phyloP scores from a whole-genome alignment of 2,797 vertebrate species.

The Clarias fuscus region DNA sequence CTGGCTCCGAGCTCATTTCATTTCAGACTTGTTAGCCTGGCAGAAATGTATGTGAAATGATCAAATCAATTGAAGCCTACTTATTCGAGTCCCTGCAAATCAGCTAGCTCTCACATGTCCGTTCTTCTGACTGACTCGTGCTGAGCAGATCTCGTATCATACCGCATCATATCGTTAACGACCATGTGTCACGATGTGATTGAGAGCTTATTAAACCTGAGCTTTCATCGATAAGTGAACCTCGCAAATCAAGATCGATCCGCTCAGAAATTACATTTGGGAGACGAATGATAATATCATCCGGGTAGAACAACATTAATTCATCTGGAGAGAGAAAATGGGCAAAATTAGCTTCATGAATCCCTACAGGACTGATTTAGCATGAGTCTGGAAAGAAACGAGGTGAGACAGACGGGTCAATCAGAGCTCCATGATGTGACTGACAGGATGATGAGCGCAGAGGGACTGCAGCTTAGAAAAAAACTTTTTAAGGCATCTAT shows the following conservation, averaged over 20 bases:
- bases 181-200: slow-evolving; percentile 1
- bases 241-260: slow-evolving; percentile 13
- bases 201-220: slow-evolving; percentile 17
- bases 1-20: neutral
- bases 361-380: slow-evolving; percentile 20
- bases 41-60: neutral
- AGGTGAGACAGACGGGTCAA: slow-evolving; percentile 3
- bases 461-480: slow-evolving; percentile 34
- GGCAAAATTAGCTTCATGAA: slow-evolving; percentile 33
- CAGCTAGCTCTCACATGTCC: no score
- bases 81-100: slow-evolving; percentile 8
- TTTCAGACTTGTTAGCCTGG: neutral
- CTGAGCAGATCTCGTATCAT: neutral
- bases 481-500: slow-evolving; percentile 30
- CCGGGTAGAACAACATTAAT: slow-evolving; percentile 22
- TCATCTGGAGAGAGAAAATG: slow-evolving; percentile 30
- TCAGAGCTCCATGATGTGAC: slow-evolving; percentile 7
- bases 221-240: slow-evolving; percentile 6
- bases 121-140: slow-evolving; percentile 7
- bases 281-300: slow-evolving; percentile 33
- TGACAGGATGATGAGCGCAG: slow-evolving; percentile 36
- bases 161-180: neutral
- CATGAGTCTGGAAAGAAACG: slow-evolving; percentile 25
- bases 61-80: neutral
- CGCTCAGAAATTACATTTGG: slow-evolving; percentile 11